A percentile compares a stretch with the other conserved stretches of the same genome.
Evolutionary conservation across 2,797 vertebrate species (phyloP).

Genomic region (Tolypeutes matacus): DNA sequence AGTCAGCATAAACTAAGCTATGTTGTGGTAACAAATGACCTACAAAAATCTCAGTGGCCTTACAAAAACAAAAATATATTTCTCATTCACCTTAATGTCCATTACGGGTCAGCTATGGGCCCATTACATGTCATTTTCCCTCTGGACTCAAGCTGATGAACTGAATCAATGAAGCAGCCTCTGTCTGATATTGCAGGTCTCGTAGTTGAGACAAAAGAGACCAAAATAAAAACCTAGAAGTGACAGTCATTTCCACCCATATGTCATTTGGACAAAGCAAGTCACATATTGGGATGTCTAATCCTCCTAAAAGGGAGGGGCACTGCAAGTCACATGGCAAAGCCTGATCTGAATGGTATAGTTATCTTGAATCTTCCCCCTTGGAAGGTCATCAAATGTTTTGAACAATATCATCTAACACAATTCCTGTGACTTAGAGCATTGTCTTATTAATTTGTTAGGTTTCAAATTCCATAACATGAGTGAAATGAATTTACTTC

Average conservation of each 20-base stretch:
- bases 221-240: slow-evolving; percentile 13
- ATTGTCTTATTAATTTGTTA: background rate
- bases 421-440: slow-evolving; percentile 5
- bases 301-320: background rate
- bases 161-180: background rate
- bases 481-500: slow-evolving; percentile 46
- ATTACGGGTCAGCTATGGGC: slow-evolving; percentile 19
- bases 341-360: background rate
- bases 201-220: background rate
- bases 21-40: background rate
- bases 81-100: background rate
- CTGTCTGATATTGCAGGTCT: background rate
- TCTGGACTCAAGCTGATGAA: background rate
- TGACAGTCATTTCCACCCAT: background rate
- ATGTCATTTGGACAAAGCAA: slow-evolving; percentile 1
- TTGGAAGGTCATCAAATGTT: slow-evolving; percentile 22
- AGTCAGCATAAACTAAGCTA: background rate
- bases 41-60: background rate
- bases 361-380: background rate
- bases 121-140: background rate
- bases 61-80: slow-evolving; percentile 38
- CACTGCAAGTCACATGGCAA: background rate
- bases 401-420: slow-evolving; percentile 48
- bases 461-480: slow-evolving; percentile 21
- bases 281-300: background rate